Conservation (phyloP, 2,888 invertebrate species). For the Tipula lateralis region DNA sequence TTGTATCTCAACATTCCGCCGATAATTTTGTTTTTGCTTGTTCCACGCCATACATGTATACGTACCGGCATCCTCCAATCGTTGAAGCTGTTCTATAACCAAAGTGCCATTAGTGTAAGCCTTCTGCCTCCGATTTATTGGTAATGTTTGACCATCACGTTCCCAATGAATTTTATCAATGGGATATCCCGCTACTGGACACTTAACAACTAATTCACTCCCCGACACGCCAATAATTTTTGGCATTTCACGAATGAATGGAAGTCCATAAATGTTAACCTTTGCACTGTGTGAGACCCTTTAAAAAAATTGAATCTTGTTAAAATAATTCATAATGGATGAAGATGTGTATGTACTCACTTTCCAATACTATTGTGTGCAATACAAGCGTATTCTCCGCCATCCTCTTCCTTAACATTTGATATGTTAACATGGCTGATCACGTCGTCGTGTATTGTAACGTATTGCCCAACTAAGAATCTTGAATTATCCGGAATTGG, state of each 20-base stretch:
- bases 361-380: slow-evolving; percentile 78
- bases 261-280: slow-evolving; percentile 83
- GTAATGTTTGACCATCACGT: slow-evolving; percentile 80
- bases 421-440: slow-evolving; percentile 90
- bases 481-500: slow-evolving; percentile 59
- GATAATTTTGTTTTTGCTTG: slow-evolving; percentile 72
- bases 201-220: slow-evolving; percentile 76
- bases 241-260: slow-evolving; percentile 82
- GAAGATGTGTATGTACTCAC: slow-evolving; percentile 43
- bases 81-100: slow-evolving; percentile 78
- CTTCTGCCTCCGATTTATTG: slow-evolving; percentile 79
- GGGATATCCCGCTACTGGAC: slow-evolving; percentile 85
- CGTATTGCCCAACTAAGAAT: slow-evolving; percentile 86
- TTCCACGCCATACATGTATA: slow-evolving; percentile 88
- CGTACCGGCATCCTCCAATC: slow-evolving; percentile 78
- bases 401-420: slow-evolving; percentile 81
- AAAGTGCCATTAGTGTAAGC: slow-evolving; percentile 83
- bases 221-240: slow-evolving; percentile 84
- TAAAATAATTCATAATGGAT: neutral
- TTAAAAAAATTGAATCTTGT: slow-evolving; percentile 35
- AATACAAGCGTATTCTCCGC: slow-evolving; percentile 81
- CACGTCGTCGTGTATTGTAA: slow-evolving; percentile 86
- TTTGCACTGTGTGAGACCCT: slow-evolving; percentile 72
- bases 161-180: slow-evolving; percentile 87
- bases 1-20: slow-evolving; percentile 70